Evolutionary conservation across 2,113 vertebrate species (phyloP).

Genomic region (Chaetops frenatus): DNA sequence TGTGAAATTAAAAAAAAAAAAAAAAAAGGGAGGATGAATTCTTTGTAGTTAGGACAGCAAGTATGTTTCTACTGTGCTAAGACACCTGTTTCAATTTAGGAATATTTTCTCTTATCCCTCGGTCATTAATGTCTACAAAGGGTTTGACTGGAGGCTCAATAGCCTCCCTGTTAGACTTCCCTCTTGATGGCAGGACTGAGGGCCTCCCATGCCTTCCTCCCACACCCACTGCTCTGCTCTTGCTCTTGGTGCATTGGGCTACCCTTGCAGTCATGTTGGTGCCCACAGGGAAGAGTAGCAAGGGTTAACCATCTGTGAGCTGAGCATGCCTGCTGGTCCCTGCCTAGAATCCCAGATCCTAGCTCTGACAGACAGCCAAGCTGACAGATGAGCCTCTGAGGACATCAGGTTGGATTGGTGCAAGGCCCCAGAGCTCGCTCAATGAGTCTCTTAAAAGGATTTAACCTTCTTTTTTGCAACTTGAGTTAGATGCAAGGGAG

Average conservation of each 20-base stretch:
- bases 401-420: too few relatives aligned
- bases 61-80: neutral
- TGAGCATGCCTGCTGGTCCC: neutral
- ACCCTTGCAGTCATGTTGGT: neutral
- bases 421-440: neutral
- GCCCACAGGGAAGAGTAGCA: neutral
- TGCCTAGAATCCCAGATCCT: neutral
- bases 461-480: neutral
- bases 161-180: neutral
- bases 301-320: neutral
- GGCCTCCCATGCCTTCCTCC: neutral
- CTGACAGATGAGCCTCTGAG: neutral
- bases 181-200: rapidly evolving
- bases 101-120: neutral
- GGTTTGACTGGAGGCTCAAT: neutral
- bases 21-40: neutral
- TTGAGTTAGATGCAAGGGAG: neutral
- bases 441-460: neutral
- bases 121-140: neutral
- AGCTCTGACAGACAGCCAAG: neutral
- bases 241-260: neutral
- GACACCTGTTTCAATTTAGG: neutral
- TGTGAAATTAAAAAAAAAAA: neutral
- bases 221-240: neutral
- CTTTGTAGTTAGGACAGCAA: neutral